Percentiles rank a stretch among this genome's conserved stretches.
Evolutionary conservation across 1,140 invertebrate species (phyloP).

Genomic region (Wasmannia auropunctata): DNA sequence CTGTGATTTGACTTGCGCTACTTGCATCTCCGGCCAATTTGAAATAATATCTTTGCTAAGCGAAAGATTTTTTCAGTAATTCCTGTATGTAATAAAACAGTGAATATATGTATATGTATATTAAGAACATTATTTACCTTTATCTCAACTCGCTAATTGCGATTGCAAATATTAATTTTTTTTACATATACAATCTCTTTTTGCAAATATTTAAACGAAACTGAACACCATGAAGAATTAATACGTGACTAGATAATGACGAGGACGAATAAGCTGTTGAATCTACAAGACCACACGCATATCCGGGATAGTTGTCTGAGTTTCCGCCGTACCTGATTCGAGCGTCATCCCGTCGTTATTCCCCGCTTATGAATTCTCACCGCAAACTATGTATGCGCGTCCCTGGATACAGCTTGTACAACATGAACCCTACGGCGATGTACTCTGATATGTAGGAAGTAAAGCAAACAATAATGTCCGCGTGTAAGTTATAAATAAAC

Average conservation of each 20-base stretch:
- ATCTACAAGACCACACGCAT: background rate
- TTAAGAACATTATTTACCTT: background rate
- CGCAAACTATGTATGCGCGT: conserved; percentile 30
- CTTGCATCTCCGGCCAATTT: background rate
- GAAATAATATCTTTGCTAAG: background rate
- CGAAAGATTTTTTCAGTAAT: background rate
- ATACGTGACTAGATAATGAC: background rate
- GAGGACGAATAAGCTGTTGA: background rate
- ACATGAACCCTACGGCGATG: conserved; percentile 42
- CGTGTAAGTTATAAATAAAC: conserved; percentile 59
- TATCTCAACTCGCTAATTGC: background rate
- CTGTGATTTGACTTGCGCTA: background rate
- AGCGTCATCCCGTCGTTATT: conserved; percentile 42
- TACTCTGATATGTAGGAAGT: conserved; percentile 48
- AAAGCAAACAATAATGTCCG: conserved; percentile 44
- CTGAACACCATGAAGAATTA: background rate
- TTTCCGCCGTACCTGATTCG: conserved; percentile 8
- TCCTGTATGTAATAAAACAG: background rate
- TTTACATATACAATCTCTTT: background rate
- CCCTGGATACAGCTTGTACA: conserved; percentile 24
- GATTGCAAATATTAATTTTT: background rate
- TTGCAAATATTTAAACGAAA: background rate
- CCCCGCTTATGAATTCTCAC: conserved; percentile 61
- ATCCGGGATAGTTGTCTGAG: conserved; percentile 29
- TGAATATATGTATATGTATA: no score